Base-by-base conservation (phyloP, 2,797 vertebrate genomes). In the Silurus lanzhouensis region DNA sequence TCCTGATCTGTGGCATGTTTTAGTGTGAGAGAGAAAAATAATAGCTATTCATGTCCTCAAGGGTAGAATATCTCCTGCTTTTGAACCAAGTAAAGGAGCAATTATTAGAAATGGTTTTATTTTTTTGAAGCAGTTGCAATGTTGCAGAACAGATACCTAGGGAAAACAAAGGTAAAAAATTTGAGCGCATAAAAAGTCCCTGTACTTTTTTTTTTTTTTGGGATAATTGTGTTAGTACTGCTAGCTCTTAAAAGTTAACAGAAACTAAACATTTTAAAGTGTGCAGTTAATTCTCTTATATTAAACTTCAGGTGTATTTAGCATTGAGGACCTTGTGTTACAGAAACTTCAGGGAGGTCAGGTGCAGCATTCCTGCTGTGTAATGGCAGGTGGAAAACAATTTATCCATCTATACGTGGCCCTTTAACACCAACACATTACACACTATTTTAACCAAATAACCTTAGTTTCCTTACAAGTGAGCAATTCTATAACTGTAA, bases 41-140 rank as follows among this genome's bases (percentile, higher is more conserved):
- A 85, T 63, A 17, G 77, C 94, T 94, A 94, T 95, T 95, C 94
- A 95, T 90, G 91, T 88, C 81, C 86, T 63, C 22, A 80, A 90
- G 93, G 90, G 91, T 93, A 92, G 91, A 90, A 91, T 91, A 90
- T 87, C 90, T 66, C 17, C 67, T 19, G 72, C 82, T 68, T 31
- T 89, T 89, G 31, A 78, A 81, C 57, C 48, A 60, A 74, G 57
- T 66, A 61, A 85, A 85, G 75, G 57, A 46, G 74, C 75, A 81
- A 80, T 72, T 75, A 63, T 84, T 46, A 84, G 71, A n/a, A 46
- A 76, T 22, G n/a, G 3, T 0, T 38, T 38, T 22, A 20, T 71
- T 63, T 83, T 63, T 10, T 8, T 71, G 71, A 78, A 63, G 74
- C 44, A 55, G 60, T 46, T 77, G 38, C 52, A 57, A 61, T 52